Conservation (phyloP, 2,888 invertebrate genomes). For the Hetaerina titia region DNA sequence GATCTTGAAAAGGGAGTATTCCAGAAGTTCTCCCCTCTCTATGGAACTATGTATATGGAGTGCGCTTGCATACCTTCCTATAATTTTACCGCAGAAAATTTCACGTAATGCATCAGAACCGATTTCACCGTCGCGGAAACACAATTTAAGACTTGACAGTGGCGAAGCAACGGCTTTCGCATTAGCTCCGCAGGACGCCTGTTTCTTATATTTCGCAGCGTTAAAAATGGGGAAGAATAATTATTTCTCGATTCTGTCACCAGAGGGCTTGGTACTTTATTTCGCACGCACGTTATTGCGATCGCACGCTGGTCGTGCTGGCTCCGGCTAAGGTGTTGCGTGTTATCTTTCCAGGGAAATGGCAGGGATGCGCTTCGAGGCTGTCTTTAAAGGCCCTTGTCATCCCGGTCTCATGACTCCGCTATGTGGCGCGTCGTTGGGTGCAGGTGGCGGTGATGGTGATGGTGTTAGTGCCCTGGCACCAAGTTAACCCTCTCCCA, state of each 20-base stretch:
- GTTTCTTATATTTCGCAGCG: not conserved
- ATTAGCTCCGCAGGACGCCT: not conserved
- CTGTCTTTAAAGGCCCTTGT: not conserved
- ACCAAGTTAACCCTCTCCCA: not conserved
- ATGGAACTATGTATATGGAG: not conserved
- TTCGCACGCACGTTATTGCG: not conserved
- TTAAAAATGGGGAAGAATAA: not conserved
- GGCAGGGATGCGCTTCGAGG: not conserved
- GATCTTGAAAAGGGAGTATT: not conserved
- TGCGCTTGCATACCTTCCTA: constrained; percentile 1
- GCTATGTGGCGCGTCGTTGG: not conserved
- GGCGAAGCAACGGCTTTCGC: not conserved
- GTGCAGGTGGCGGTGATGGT: not conserved
- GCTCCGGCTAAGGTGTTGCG: not conserved
- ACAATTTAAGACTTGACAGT: not conserved
- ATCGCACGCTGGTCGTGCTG: not conserved
- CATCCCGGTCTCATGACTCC: not conserved
- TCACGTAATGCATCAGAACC: constrained; percentile 27
- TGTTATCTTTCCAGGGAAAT: not conserved
- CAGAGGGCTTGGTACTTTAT: not conserved
- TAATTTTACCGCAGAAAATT: not conserved
- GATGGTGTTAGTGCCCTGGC: not conserved
- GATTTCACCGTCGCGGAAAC: not conserved
- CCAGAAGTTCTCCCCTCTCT: not conserved
- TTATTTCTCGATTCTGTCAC: constrained; percentile 35